Evolutionary conservation across 2,888 invertebrate genomes (phyloP).

Genomic region (Ligdia adustata): DNA sequence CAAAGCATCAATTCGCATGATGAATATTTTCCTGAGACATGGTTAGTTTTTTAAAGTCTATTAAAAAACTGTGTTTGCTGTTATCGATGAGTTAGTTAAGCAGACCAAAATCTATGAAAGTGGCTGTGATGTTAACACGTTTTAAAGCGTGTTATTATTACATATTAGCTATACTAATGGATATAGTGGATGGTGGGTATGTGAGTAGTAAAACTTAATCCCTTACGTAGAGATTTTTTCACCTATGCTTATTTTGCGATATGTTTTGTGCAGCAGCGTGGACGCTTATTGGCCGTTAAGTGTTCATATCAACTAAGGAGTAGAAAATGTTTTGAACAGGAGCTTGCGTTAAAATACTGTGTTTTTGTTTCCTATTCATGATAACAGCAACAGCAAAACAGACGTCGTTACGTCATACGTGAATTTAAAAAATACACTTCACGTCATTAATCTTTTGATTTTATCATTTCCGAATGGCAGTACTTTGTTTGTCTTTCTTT

Average conservation of each 20-base stretch:
- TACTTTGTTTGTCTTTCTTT: no score
- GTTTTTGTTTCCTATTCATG: background rate
- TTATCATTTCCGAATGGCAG: no score
- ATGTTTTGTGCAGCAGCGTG: constrained; percentile 17
- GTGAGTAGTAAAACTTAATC: constrained; percentile 2
- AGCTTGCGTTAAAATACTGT: constrained; percentile 9
- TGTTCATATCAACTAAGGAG: constrained; percentile 1
- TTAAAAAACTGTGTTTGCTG: background rate
- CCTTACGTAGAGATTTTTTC: background rate
- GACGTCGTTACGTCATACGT: no score
- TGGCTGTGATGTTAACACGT: background rate
- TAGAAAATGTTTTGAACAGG: background rate
- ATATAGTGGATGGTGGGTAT: constrained; percentile 1
- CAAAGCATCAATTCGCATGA: constrained; percentile 1
- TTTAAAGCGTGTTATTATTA: constrained; percentile 6
- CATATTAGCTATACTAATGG: background rate
- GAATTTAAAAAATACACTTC: no score
- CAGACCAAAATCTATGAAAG: background rate
- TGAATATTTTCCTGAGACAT: background rate
- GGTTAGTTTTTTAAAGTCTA: background rate
- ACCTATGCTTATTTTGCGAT: no score
- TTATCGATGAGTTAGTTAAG: background rate
- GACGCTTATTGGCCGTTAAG: constrained; percentile 1
- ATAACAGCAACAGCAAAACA: no score
- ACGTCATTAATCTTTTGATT: no score